Conservation (phyloP, 2,888 invertebrate genomes). For the Heliconius ismenius region DNA sequence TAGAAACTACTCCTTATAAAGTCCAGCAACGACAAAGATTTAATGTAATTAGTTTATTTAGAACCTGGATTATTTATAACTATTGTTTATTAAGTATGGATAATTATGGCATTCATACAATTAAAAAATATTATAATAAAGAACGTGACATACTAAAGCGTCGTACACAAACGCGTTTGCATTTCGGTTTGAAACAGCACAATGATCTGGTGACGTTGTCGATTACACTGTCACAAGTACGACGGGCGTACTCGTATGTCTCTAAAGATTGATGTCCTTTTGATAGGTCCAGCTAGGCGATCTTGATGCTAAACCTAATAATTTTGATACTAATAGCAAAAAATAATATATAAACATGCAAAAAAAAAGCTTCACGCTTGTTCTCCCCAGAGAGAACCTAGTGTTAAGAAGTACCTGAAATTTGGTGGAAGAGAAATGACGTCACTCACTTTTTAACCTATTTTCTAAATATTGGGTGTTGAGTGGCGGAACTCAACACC, state of each 20-base stretch:
- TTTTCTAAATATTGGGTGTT: too few relatives aligned
- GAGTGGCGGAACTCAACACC: too few relatives aligned
- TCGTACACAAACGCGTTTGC: constrained; percentile 1
- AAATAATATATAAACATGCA: background rate
- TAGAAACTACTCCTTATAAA: background rate
- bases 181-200: background rate
- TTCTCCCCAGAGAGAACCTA: too few relatives aligned
- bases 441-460: too few relatives aligned
- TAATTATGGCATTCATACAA: too few relatives aligned
- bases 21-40: background rate
- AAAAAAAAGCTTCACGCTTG: too few relatives aligned
- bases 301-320: background rate
- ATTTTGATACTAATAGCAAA: background rate
- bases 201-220: constrained; percentile 30
- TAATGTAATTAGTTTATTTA: background rate
- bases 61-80: background rate
- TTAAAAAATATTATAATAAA: background rate
- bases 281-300: background rate
- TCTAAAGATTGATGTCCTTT: constrained; percentile 5
- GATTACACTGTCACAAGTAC: constrained; percentile 14
- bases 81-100: background rate
- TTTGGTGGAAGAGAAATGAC: too few relatives aligned
- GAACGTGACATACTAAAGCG: background rate
- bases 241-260: background rate
- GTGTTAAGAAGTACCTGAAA: too few relatives aligned